These are phyloP conservation scores for Plebejus melissa DNA, from an alignment of 2,888 invertebrate species.

Conservation along the genomic window DNA sequence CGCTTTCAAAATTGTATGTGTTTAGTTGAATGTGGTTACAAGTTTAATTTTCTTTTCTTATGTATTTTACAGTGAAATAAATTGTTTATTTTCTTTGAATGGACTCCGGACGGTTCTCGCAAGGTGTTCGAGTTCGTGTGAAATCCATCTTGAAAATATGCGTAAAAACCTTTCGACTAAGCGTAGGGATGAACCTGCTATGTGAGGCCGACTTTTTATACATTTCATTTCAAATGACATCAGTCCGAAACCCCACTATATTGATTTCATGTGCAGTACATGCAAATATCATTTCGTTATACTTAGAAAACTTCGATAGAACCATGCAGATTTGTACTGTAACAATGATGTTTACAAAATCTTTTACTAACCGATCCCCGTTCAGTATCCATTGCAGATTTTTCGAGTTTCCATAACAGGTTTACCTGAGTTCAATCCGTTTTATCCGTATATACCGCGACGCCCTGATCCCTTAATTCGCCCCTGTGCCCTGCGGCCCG, in stretches of 20 bases:
- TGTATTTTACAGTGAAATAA: background rate
- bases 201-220: no score
- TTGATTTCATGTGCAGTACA: no score
- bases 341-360: background rate
- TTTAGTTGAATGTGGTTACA: background rate
- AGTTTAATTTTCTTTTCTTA: background rate
- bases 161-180: no score
- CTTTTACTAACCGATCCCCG: background rate
- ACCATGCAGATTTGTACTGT: background rate
- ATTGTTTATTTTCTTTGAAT: no score
- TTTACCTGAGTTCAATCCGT: background rate
- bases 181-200: no score
- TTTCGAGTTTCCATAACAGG: background rate
- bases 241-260: no score
- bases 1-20: background rate
- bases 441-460: background rate
- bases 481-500: background rate
- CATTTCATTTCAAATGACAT: no score
- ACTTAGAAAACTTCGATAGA: background rate
- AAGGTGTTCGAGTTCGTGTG: no score
- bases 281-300: background rate
- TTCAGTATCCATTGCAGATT: background rate
- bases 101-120: no score
- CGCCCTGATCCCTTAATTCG: slow-evolving; percentile 7
- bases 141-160: no score